These are phyloP conservation scores for Leucopsar rothschildi DNA, from an alignment of 2,113 vertebrate species.

Conservation along the genomic window DNA sequence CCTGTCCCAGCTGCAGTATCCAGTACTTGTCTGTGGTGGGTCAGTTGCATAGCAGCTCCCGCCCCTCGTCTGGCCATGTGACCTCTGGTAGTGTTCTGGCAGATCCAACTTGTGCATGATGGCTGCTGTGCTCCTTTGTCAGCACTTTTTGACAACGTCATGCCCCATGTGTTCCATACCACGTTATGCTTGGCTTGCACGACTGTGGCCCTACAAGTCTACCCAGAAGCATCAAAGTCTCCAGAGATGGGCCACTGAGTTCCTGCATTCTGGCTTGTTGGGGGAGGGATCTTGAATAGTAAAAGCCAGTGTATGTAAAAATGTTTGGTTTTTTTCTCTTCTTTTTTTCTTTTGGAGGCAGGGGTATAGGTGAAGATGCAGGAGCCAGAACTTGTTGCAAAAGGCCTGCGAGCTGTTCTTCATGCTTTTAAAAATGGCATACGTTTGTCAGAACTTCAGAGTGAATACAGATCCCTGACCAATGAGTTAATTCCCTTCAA, in stretches of 20 bases:
- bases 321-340: not conserved
- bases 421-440: conserved; percentile 85
- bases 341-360: not conserved
- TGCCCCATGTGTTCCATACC: fast-evolving
- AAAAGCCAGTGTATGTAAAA: not conserved
- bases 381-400: conserved; percentile 79
- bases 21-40: not conserved
- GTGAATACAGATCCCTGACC: conserved; percentile 82
- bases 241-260: not conserved
- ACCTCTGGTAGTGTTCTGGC: not conserved
- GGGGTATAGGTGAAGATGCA: conserved; percentile 76
- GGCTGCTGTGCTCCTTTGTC: not conserved
- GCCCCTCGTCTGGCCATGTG: fast-evolving
- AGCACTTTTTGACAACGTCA: not conserved
- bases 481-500: conserved; percentile 85
- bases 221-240: not conserved
- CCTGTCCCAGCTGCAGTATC: not conserved
- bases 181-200: not conserved
- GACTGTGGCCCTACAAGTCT: not conserved
- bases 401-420: conserved; percentile 86
- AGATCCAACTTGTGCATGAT: not conserved
- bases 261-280: not conserved
- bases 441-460: conserved; percentile 75
- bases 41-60: fast-evolving
- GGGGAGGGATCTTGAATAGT: not conserved